Percentiles rank a stretch among this genome's conserved stretches.
Conservation (phyloP, 2,888 invertebrate species). For the Scaptomyza flava region DNA sequence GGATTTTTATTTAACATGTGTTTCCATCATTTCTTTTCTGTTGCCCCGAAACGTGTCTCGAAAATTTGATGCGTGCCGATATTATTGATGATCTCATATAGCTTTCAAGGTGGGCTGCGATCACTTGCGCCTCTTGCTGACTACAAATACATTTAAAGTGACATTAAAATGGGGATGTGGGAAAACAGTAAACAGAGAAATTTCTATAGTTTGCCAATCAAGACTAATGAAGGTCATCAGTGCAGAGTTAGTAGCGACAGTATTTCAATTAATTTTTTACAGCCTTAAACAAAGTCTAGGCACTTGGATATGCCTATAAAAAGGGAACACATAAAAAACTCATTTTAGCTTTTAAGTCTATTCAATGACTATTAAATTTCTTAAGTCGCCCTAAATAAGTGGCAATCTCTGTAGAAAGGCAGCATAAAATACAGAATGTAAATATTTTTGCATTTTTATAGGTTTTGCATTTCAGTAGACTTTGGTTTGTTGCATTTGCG, state of each 20-base stretch:
- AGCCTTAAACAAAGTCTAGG: conserved; percentile 11
- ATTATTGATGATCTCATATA: conserved; percentile 62
- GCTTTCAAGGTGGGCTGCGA: conserved; percentile 6
- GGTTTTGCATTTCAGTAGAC: background rate
- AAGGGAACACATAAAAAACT: conserved; percentile 24
- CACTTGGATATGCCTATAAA: conserved; percentile 1
- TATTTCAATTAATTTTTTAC: conserved; percentile 20
- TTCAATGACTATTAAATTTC: conserved; percentile 20
- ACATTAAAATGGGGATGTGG: conserved; percentile 41
- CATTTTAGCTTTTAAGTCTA: conserved; percentile 17
- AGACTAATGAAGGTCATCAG: conserved; percentile 9
- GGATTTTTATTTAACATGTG: conserved; percentile 75
- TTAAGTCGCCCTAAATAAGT: conserved; percentile 8
- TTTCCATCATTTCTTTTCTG: conserved; percentile 23
- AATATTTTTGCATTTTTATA: conserved; percentile 25
- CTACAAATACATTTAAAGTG: conserved; percentile 31
- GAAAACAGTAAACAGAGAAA: conserved; percentile 8
- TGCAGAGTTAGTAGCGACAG: background rate
- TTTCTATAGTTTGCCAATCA: conserved; percentile 12
- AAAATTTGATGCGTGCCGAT: conserved; percentile 48
- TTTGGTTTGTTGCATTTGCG: no score
- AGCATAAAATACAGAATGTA: conserved; percentile 21
- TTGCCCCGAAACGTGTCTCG: conserved; percentile 41
- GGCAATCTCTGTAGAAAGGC: conserved; percentile 10
- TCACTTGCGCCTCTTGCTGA: conserved; percentile 1